Conservation (phyloP, 2,113 vertebrate species). For the Caracal caracal region DNA sequence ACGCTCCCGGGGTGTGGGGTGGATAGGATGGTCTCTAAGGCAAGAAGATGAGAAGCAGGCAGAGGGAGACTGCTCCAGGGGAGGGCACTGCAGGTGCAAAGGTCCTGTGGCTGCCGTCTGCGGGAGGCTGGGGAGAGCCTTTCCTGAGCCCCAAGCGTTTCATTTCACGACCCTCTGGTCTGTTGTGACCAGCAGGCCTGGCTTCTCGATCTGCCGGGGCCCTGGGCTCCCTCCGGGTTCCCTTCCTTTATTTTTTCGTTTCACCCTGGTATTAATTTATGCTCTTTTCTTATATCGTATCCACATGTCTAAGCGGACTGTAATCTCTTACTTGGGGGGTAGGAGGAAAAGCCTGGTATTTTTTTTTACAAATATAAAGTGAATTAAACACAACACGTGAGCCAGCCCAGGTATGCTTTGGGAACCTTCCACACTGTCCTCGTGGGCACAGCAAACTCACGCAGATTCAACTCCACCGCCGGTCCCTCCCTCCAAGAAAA, state of each 20-base stretch:
- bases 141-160: background rate
- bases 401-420: background rate
- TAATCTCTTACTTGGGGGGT: background rate
- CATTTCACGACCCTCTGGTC: background rate
- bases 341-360: background rate
- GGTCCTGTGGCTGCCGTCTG: background rate
- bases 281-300: background rate
- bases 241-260: background rate
- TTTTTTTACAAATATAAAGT: background rate
- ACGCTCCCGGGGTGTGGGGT: fast-evolving
- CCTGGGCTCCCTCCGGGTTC: background rate
- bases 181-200: background rate
- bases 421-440: background rate
- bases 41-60: background rate
- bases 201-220: background rate
- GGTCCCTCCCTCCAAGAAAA: too few species aligned
- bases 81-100: background rate
- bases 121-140: background rate
- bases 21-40: background rate
- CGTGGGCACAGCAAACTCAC: fast-evolving
- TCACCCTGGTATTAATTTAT: too few species aligned
- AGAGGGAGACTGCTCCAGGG: too few species aligned
- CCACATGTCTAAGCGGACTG: background rate
- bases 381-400: background rate
- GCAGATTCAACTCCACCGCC: fast-evolving